Conservation (phyloP, 2,113 vertebrate genomes). For the Mobula hypostoma region DNA sequence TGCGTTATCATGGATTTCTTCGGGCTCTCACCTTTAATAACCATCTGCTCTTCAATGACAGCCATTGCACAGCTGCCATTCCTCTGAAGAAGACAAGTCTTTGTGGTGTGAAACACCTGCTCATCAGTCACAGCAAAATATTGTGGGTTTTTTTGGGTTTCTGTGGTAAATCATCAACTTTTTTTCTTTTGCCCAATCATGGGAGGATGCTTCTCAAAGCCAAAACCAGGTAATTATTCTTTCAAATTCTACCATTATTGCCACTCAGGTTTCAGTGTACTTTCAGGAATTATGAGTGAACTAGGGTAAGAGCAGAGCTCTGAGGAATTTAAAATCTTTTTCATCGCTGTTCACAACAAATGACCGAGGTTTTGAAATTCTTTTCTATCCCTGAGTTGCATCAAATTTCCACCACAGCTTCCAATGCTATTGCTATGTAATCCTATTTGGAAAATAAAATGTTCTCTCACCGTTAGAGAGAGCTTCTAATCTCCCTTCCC, state of each 20-base stretch:
- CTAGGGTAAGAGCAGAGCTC: constrained; percentile 33
- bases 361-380: constrained; percentile 1
- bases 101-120: neutral
- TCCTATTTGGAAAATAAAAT: constrained; percentile 41
- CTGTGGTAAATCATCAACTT: neutral
- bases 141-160: constrained; percentile 1
- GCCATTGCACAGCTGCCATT: neutral
- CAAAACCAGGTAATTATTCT: constrained; percentile 79
- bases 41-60: neutral
- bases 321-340: neutral
- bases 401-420: constrained; percentile 12
- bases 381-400: neutral
- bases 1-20: neutral
- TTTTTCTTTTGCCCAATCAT: constrained; percentile 61
- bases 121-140: neutral
- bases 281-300: constrained; percentile 34
- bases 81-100: neutral
- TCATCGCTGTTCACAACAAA: neutral
- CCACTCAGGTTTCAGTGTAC: constrained; percentile 36
- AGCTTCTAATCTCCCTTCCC: neutral
- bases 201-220: constrained; percentile 98
- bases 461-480: constrained; percentile 39
- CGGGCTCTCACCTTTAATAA: neutral
- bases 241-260: constrained; percentile 42
- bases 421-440: constrained; percentile 41